phyloP scores from a whole-genome alignment of 2,797 vertebrate species.

The Pangasius larnaudii region DNA sequence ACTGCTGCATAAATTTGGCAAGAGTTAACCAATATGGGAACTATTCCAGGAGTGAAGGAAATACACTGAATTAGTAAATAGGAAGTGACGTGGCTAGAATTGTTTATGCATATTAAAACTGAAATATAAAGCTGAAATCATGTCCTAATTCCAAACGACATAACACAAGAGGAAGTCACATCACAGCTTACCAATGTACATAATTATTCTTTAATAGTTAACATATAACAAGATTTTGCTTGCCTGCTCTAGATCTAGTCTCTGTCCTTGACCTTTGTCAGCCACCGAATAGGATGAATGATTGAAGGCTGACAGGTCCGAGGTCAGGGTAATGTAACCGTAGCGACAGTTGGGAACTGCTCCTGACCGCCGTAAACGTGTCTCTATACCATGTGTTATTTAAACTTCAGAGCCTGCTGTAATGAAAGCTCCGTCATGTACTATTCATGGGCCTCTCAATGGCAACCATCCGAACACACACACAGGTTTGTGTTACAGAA shows the following conservation, averaged over 20 bases:
- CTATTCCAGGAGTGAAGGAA: neutral
- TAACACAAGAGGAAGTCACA: neutral
- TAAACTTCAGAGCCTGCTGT: slow-evolving; percentile 73
- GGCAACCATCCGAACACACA: slow-evolving; percentile 44
- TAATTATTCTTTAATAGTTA: neutral
- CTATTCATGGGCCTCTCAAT: slow-evolving; percentile 74
- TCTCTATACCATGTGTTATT: slow-evolving; percentile 75
- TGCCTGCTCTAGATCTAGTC: slow-evolving; percentile 60
- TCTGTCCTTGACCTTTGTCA: slow-evolving; percentile 66
- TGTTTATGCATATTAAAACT: neutral
- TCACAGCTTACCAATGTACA: neutral
- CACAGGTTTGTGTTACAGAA: slow-evolving; percentile 53
- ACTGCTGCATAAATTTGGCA: neutral
- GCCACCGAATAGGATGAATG: slow-evolving; percentile 58
- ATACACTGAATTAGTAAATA: neutral
- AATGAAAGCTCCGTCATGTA: slow-evolving; percentile 79
- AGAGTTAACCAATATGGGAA: neutral
- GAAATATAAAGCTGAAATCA: neutral
- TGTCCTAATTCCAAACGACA: neutral
- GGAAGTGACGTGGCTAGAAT: slow-evolving; percentile 6
- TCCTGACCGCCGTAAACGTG: slow-evolving; percentile 80
- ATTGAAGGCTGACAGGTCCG: slow-evolving; percentile 76
- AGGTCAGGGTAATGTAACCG: slow-evolving; percentile 77
- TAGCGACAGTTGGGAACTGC: slow-evolving; percentile 67
- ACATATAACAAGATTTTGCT: slow-evolving; percentile 44